These are phyloP conservation scores for Nibea coibor DNA, from an alignment of 2,113 vertebrate genomes.

Conservation along the genomic window DNA sequence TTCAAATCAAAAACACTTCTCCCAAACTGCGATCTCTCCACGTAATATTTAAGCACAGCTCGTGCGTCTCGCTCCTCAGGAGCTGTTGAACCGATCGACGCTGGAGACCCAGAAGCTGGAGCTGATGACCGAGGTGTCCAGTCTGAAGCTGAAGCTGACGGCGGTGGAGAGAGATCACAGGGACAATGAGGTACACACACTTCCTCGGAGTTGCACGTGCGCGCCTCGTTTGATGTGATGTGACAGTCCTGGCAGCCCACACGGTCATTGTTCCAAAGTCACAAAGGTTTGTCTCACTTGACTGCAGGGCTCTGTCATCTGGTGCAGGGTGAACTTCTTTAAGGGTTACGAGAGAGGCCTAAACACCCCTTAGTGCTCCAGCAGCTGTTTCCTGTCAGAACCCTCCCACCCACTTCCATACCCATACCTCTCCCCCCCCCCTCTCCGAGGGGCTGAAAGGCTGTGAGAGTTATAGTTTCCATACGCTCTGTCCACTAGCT, in stretches of 20 bases:
- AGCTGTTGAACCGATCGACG: slow-evolving; percentile 90
- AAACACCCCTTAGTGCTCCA: slow-evolving; percentile 33
- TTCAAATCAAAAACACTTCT: not conserved
- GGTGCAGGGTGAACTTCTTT: slow-evolving; percentile 57
- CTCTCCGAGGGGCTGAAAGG: slow-evolving; percentile 27
- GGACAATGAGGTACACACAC: slow-evolving; percentile 87
- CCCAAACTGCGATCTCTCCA: too few relatives aligned
- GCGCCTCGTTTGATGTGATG: not conserved
- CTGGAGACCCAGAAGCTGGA: slow-evolving; percentile 97
- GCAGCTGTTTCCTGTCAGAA: slow-evolving; percentile 79
- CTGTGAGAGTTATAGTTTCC: slow-evolving; percentile 63
- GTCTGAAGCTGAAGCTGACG: slow-evolving; percentile 92
- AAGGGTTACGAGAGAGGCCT: slow-evolving; percentile 50
- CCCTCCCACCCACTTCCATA: not conserved
- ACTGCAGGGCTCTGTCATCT: slow-evolving; percentile 46
- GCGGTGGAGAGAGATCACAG: slow-evolving; percentile 89
- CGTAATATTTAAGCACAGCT: not conserved
- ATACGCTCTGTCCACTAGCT: slow-evolving; percentile 10
- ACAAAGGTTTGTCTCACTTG: slow-evolving; percentile 54
- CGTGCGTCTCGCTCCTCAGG: slow-evolving; percentile 78
- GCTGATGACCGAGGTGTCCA: slow-evolving; percentile 94
- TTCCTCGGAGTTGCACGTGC: slow-evolving; percentile 36
- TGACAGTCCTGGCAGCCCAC: slow-evolving; percentile 41
- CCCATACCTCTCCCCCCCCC: not conserved
- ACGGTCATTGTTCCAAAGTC: slow-evolving; percentile 66